Percentiles rank a stretch among this genome's conserved stretches.
These are phyloP conservation scores for Cynodonichthys magdalenae DNA, from an alignment of 2,797 vertebrate genomes.

Conservation along the genomic window DNA sequence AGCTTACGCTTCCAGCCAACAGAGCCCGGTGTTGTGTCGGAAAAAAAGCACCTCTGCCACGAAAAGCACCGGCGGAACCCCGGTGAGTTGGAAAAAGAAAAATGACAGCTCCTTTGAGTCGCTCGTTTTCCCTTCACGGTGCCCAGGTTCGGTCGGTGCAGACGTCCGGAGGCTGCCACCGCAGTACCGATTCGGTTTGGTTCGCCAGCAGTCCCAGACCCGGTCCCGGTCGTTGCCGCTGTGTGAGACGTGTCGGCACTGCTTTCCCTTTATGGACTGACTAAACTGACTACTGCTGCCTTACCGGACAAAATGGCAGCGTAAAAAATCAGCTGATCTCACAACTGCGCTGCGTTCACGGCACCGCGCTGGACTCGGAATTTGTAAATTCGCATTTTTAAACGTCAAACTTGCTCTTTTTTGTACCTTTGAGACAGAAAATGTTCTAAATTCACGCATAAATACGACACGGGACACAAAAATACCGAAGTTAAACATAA, in stretches of 20 bases:
- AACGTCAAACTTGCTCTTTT: neutral
- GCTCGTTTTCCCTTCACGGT: conserved; percentile 16
- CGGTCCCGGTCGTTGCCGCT: conserved; percentile 3
- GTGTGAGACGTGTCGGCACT: conserved; percentile 35
- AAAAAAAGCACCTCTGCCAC: neutral
- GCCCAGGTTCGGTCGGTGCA: conserved; percentile 26
- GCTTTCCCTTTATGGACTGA: conserved; percentile 45
- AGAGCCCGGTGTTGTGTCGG: neutral
- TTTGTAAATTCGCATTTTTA: rapidly evolving
- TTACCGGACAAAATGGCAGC: conserved; percentile 86
- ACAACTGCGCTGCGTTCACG: conserved; percentile 60
- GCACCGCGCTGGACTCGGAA: neutral
- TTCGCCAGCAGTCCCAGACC: conserved; percentile 5
- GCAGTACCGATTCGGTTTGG: conserved; percentile 12
- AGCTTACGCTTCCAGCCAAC: neutral
- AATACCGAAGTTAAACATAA: no score
- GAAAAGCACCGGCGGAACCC: conserved; percentile 10
- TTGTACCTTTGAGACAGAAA: no score
- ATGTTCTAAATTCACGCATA: no score
- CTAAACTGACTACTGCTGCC: conserved; percentile 42
- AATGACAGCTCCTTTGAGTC: conserved; percentile 41
- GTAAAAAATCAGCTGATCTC: conserved; percentile 84
- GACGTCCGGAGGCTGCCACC: conserved; percentile 20
- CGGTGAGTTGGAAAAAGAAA: conserved; percentile 37
- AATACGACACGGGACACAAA: no score